These are phyloP conservation scores for Aphaenogaster rudis DNA, from an alignment of 1,140 invertebrate species.

Conservation along the genomic window DNA sequence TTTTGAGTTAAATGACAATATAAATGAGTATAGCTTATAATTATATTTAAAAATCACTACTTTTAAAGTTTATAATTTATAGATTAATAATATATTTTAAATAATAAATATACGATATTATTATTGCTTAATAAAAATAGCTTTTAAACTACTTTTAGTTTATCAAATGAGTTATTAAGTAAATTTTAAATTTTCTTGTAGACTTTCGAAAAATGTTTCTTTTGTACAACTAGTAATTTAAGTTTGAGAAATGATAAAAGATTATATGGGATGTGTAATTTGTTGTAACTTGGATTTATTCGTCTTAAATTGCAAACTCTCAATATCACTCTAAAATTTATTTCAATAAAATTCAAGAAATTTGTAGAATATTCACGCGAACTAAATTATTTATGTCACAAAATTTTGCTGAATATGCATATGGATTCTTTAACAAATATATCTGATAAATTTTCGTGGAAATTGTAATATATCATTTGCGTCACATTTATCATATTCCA, in stretches of 20 bases:
- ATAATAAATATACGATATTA: neutral
- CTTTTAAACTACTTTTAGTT: neutral
- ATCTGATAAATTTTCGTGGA: neutral
- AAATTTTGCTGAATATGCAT: neutral
- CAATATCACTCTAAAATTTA: neutral
- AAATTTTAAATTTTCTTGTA: neutral
- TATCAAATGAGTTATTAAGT: neutral
- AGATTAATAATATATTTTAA: neutral
- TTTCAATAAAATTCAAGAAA: neutral
- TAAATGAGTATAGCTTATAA: neutral
- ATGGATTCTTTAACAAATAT: neutral
- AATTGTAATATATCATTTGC: neutral
- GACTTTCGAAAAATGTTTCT: neutral
- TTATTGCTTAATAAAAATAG: neutral
- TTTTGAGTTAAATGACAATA: neutral
- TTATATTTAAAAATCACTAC: neutral
- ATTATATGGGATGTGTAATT: neutral
- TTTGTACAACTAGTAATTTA: neutral
- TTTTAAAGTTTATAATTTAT: conserved; percentile 1
- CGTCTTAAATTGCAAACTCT: neutral
- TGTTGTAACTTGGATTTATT: neutral
- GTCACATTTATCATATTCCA: neutral
- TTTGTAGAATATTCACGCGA: no score
- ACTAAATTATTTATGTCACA: neutral
- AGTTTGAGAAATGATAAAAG: neutral